Evolutionary conservation across 2,113 vertebrate genomes (phyloP), one percentile per base, ranked within the genome.

Genomic region (Hemiprocne comata): DNA sequence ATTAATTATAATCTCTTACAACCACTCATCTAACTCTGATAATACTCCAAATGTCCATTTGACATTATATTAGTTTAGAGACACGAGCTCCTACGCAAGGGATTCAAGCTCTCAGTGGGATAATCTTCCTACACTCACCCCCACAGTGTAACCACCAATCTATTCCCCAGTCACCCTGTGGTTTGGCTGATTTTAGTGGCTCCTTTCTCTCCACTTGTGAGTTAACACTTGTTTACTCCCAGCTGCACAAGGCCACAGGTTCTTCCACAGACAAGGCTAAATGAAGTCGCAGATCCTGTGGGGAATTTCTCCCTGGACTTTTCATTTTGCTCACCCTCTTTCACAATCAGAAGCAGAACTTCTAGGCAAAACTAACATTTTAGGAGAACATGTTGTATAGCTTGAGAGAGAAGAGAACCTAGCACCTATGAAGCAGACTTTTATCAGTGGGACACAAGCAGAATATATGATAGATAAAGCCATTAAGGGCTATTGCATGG

Each of bases 61-160:
- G 54, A 19, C 29, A 3, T 42, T 42, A 42, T 60, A 17, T 54
- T 58, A 51, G 70, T 85, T 65, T 38, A 65, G 78, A 65, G 70
- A 65, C 21, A 85, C 7, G 13, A 36, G 53, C 17, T 81, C 20
- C 67, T 80, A 19, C 61, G 48, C 17, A 75, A 29, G 11, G 19
- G 54, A 57, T 44, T 82, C 53, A 64, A 51, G n/a, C n/a, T 57
- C 33, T 40, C 24, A 13, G 17, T 31, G 14, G 36, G 18, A 48
- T 61, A 48, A 48, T 55, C 10, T 64, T 19, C n/a, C 33, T 40
- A 15, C 11, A 4, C 5, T 36, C 66, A 61, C 4, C 7, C 34
- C 13, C n/a, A 14, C 0, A 1, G 38, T 14, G 17, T 85, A 33
- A 38, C 26, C 2, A 1, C 57, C 50, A 34, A 26, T 44, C 17